phyloP scores from a whole-genome alignment of 2,797 vertebrate genomes.

The Poecilia velifera region DNA sequence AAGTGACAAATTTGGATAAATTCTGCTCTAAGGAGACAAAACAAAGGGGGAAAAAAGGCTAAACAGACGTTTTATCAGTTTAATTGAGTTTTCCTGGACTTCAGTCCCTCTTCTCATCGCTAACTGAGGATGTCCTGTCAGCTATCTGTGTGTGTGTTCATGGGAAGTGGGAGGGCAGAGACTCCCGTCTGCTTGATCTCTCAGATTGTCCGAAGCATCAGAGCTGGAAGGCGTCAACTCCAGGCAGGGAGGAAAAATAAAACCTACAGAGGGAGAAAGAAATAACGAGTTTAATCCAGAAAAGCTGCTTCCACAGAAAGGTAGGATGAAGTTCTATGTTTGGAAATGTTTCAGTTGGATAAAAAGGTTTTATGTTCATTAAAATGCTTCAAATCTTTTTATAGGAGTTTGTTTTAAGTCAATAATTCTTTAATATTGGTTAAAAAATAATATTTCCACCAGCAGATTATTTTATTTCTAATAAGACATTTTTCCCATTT shows the following conservation, averaged over 20 bases:
- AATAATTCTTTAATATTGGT: no score
- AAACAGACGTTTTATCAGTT: background rate
- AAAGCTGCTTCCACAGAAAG: slow-evolving; percentile 30
- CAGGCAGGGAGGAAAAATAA: slow-evolving; percentile 1
- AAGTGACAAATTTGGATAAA: background rate
- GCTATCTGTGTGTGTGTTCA: slow-evolving; percentile 13
- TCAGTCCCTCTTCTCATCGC: slow-evolving; percentile 21
- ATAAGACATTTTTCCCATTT: no score
- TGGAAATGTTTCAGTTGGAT: background rate
- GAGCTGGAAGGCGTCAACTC: slow-evolving; percentile 33
- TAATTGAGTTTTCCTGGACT: background rate
- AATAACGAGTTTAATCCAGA: slow-evolving; percentile 34
- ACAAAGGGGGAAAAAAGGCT: background rate
- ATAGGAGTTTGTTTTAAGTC: no score
- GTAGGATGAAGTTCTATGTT: slow-evolving; percentile 23
- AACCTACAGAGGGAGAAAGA: background rate
- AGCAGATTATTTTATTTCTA: no score
- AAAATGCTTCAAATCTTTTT: background rate
- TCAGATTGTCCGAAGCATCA: slow-evolving; percentile 42
- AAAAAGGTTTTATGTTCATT: background rate
- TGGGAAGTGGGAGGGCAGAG: slow-evolving; percentile 49
- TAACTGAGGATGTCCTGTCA: slow-evolving; percentile 64
- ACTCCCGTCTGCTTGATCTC: slow-evolving; percentile 23
- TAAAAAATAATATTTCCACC: no score
- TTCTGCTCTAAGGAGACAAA: background rate